Evolutionary conservation across 2,113 vertebrate species (phyloP).

Genomic region (Heterocephalus glaber): DNA sequence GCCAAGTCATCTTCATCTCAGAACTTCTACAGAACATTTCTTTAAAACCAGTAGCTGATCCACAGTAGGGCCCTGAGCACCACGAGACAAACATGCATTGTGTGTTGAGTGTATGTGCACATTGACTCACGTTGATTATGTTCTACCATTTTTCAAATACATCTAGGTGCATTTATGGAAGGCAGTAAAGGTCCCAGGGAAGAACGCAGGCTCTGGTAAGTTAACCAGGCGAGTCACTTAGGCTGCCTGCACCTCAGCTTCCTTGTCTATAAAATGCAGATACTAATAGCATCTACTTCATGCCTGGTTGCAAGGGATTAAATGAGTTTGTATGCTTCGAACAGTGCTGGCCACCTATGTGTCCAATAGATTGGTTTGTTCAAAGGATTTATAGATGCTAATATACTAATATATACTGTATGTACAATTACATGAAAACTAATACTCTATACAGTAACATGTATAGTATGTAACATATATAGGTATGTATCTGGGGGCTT

Average conservation of each 20-base stretch:
- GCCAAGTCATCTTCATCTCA: neutral
- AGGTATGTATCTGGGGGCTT: neutral
- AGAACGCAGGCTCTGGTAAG: neutral
- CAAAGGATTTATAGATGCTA: neutral
- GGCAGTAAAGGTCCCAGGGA: neutral
- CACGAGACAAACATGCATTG: neutral
- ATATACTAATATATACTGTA: neutral
- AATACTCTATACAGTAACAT: neutral
- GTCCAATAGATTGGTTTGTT: neutral
- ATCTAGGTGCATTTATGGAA: neutral
- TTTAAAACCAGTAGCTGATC: neutral
- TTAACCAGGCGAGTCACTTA: neutral
- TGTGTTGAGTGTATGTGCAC: neutral
- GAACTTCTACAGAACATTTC: neutral
- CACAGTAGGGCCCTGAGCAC: neutral
- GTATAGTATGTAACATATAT: too few species aligned
- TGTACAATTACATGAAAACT: neutral
- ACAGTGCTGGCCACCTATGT: rapidly evolving
- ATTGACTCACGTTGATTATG: neutral
- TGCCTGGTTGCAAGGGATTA: neutral
- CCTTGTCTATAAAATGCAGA: neutral
- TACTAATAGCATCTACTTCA: neutral
- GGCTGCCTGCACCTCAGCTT: neutral
- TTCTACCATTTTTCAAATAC: neutral
- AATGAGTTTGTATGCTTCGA: neutral